Percentiles rank a stretch among this genome's conserved stretches.
Evolutionary conservation across 2,797 vertebrate genomes (phyloP).

Genomic region (Chloroceryle amazona): DNA sequence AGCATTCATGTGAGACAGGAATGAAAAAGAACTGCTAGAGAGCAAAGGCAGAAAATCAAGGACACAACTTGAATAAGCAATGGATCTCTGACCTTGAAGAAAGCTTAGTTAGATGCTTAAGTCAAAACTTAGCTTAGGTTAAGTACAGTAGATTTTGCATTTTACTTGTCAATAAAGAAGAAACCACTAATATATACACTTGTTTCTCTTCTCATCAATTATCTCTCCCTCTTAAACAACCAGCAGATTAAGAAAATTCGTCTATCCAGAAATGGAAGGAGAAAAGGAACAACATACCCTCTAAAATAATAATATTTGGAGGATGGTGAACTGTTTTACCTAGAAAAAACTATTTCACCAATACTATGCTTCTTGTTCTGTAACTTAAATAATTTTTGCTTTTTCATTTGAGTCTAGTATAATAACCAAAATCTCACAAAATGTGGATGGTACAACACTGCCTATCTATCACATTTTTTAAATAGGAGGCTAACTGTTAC

Average conservation of each 20-base stretch:
- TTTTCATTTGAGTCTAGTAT: not conserved
- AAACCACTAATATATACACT: not conserved
- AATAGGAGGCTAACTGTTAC: not conserved
- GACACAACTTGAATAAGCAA: not conserved
- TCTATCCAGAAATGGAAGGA: not conserved
- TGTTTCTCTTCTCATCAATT: not conserved
- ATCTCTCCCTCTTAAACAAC: not conserved
- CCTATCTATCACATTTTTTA: not conserved
- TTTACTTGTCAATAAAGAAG: not conserved
- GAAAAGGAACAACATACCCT: not conserved
- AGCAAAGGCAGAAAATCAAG: not conserved
- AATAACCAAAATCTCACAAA: not conserved
- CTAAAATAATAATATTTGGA: not conserved
- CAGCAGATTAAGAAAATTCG: not conserved
- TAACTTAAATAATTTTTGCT: not conserved
- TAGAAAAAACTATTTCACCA: not conserved
- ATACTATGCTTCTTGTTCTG: not conserved
- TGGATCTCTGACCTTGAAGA: not conserved
- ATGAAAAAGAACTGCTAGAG: not conserved
- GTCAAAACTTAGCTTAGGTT: not conserved
- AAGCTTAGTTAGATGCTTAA: not conserved
- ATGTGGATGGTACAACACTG: not conserved
- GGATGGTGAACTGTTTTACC: not conserved
- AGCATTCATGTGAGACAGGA: not conserved
- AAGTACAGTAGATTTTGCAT: not conserved